Evolutionary conservation across 2,888 invertebrate genomes (phyloP), one percentile per base, ranked within the genome.

Genomic region (Tetranychus truncatus): DNA sequence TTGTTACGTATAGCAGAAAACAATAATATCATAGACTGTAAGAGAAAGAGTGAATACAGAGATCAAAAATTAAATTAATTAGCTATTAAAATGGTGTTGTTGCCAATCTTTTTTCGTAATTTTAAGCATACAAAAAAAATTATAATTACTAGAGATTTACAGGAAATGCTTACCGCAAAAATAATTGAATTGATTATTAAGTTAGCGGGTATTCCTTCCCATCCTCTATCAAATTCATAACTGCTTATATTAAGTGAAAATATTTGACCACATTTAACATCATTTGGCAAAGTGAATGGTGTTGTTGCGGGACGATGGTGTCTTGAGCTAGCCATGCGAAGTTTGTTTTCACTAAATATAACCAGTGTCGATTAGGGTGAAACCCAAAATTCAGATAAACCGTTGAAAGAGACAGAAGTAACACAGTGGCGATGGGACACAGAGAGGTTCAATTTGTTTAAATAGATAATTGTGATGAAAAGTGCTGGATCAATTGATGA

Each of bases 131-230:
- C n/a, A 4, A 34, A 34, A 34, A 34, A 34, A 34, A 34, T 5
- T 34, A 34, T 34, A 34, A 4, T 5, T 34, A 3, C 3, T 34
- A 34, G 34, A 34, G 34, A 34, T 34, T 5, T 34, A 34, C 3
- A 34, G 34, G 34, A 34, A 34, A 34, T 24, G 9, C 76, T 73
- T 74, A 77, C 77, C 45, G 73, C 44, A 75, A 78, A 77, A 74
- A 77, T 45, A 24, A 72, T 74, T 20, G 73, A 24, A 71, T 77
- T 77, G 20, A 77, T 65, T 34, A 77, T 71, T 46, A 77, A 44
- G n/a, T 67, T 72, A 45, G 72, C 76, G 34, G 77, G 77, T 66
- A 77, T 76, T 6, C 76, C 77, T 75, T 77, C 76, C 77, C 77
- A 77, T 24, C 77, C 77, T 15, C 73, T 44, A 71, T 76, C 75